A percentile compares a stretch with the other conserved stretches of the same genome.
Evolutionary conservation across 2,797 vertebrate genomes (phyloP).

Genomic region (Chaetodon trifasciatus): DNA sequence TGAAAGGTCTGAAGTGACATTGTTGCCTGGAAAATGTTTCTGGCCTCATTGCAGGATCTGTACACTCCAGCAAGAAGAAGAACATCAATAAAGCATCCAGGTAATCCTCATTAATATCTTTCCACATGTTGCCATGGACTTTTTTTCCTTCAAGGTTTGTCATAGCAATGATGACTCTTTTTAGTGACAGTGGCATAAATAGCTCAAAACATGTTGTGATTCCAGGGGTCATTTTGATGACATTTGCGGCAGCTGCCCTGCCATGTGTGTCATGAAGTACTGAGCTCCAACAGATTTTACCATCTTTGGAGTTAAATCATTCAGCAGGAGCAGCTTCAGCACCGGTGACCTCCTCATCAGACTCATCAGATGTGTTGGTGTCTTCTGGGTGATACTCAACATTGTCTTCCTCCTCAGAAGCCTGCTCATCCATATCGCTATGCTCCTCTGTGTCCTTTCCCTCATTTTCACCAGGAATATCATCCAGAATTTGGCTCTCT

Average conservation of each 20-base stretch:
- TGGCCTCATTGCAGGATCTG: slow-evolving; percentile 6
- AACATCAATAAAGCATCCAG: slow-evolving; percentile 2
- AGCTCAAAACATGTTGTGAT: slow-evolving; percentile 4
- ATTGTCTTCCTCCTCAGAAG: too few relatives aligned
- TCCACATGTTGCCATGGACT: neutral
- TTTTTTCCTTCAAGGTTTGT: too few relatives aligned
- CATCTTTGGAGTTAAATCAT: neutral
- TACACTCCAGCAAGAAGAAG: slow-evolving; percentile 2
- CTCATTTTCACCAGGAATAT: too few relatives aligned
- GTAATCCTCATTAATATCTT: slow-evolving; percentile 2
- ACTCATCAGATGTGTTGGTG: too few relatives aligned
- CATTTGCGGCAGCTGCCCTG: neutral
- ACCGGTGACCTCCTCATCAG: neutral
- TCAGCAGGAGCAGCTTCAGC: slow-evolving; percentile 4
- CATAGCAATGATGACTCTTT: too few relatives aligned
- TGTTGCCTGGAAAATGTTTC: too few relatives aligned
- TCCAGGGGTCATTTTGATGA: slow-evolving; percentile 4
- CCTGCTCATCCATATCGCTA: neutral
- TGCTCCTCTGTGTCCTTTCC: neutral
- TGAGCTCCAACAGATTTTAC: neutral
- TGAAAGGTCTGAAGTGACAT: too few relatives aligned
- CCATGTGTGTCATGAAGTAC: neutral
- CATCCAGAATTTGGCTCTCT: neutral
- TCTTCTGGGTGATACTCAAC: too few relatives aligned
- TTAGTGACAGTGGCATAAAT: slow-evolving; percentile 4